Percentiles rank a stretch among this genome's conserved stretches.
These are phyloP conservation scores for Agriopis aurantiaria DNA, from an alignment of 2,888 invertebrate genomes.

Conservation along the genomic window DNA sequence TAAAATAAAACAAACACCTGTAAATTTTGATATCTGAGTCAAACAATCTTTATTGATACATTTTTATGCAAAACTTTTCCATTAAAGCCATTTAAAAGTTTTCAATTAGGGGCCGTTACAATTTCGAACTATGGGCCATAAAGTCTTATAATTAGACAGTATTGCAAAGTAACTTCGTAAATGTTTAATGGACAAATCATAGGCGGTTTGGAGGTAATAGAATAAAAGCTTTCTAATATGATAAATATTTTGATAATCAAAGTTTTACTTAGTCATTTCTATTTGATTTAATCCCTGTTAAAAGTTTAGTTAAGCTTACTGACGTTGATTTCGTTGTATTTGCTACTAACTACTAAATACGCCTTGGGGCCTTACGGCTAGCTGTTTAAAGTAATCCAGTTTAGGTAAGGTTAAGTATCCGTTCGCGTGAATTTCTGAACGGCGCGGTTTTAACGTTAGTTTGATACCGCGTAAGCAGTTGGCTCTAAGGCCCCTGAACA, in stretches of 20 bases:
- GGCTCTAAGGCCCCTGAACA: too few relatives aligned
- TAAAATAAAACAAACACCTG: too few relatives aligned
- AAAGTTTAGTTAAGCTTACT: background rate
- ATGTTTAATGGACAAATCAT: slow-evolving; percentile 58
- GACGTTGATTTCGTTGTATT: too few relatives aligned
- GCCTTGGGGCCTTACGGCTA: too few relatives aligned
- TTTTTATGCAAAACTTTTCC: background rate
- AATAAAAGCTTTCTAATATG: slow-evolving; percentile 12
- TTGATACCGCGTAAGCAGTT: too few relatives aligned
- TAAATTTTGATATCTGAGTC: too few relatives aligned
- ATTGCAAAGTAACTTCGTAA: slow-evolving; percentile 56
- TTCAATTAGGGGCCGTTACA: slow-evolving; percentile 1
- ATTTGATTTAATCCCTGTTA: background rate
- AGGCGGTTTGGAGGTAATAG: slow-evolving; percentile 31
- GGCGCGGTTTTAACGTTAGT: too few relatives aligned
- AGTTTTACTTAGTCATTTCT: background rate
- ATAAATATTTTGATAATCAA: background rate
- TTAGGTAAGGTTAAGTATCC: too few relatives aligned
- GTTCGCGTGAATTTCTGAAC: too few relatives aligned
- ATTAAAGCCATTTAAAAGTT: slow-evolving; percentile 4
- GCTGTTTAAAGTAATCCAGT: too few relatives aligned
- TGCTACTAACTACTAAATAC: too few relatives aligned
- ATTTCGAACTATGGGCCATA: slow-evolving; percentile 44
- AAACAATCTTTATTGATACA: background rate
- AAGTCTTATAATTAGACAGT: slow-evolving; percentile 63